These are phyloP conservation scores for Sminthurides bifidus DNA, from an alignment of 1,140 invertebrate genomes.

Conservation along the genomic window DNA sequence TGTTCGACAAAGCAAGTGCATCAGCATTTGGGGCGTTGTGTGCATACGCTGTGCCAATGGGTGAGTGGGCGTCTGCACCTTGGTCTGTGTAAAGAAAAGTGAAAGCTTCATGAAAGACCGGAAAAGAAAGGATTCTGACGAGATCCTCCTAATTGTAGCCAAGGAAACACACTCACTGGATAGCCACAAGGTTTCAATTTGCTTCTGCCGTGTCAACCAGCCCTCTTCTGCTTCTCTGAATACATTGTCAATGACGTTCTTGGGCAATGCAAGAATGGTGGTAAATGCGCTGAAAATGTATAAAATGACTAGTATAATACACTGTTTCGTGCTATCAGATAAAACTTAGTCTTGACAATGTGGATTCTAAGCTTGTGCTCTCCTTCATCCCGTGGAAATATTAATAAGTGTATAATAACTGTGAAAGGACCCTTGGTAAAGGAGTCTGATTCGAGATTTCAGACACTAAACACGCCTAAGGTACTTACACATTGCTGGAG, in stretches of 20 bases:
- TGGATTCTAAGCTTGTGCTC: too few relatives aligned
- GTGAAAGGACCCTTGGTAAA: too few relatives aligned
- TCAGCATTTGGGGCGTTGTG: conserved; percentile 76
- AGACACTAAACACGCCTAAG: too few relatives aligned
- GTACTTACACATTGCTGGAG: too few relatives aligned
- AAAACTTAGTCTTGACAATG: too few relatives aligned
- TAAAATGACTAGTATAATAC: too few relatives aligned
- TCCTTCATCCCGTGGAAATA: too few relatives aligned
- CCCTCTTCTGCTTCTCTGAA: conserved; percentile 19
- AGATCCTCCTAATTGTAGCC: background rate
- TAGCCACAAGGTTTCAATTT: conserved; percentile 20
- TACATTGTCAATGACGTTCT: conserved; percentile 6
- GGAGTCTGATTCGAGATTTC: too few relatives aligned
- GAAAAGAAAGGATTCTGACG: too few relatives aligned
- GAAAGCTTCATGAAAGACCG: background rate
- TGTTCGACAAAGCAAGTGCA: conserved; percentile 66
- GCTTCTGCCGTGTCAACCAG: conserved; percentile 14
- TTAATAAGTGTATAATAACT: too few relatives aligned
- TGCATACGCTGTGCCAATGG: conserved; percentile 70
- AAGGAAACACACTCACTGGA: conserved; percentile 12
- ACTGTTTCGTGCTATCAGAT: too few relatives aligned
- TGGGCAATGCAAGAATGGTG: conserved; percentile 2
- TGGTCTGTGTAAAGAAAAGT: conserved; percentile 34
- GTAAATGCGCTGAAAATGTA: too few relatives aligned
- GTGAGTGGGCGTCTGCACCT: conserved; percentile 67